These are phyloP conservation scores for Labeo rohita DNA, from an alignment of 2,113 vertebrate species.

Conservation along the genomic window DNA sequence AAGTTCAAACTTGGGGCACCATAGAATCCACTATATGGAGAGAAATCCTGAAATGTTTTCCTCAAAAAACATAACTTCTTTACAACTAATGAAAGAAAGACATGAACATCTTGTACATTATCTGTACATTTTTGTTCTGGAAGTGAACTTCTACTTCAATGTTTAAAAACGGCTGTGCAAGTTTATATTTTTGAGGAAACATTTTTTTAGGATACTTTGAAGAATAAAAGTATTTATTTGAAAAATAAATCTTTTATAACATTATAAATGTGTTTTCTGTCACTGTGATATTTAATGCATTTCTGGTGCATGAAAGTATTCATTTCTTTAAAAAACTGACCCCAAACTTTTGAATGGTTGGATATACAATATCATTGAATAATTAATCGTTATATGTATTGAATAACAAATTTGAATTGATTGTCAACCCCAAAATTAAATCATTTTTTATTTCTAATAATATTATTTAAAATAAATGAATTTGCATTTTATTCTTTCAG, in stretches of 20 bases:
- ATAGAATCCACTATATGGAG: too few species aligned
- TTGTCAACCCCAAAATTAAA: not conserved
- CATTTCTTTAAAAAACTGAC: not conserved
- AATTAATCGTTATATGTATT: not conserved
- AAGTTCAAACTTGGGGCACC: too few species aligned
- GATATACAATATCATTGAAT: not conserved
- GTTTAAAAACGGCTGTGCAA: too few species aligned
- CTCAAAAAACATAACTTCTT: too few species aligned
- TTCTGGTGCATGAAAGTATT: not conserved
- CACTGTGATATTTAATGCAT: not conserved
- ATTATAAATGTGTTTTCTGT: not conserved
- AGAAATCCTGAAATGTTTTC: too few species aligned
- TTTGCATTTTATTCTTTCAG: conserved; percentile 69
- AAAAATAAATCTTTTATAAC: not conserved
- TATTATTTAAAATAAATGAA: not conserved
- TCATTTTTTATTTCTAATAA: not conserved
- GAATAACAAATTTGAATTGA: not conserved
- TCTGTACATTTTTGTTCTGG: too few species aligned
- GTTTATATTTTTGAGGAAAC: too few species aligned
- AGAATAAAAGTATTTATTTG: not conserved
- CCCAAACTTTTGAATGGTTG: not conserved
- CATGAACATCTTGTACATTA: too few species aligned
- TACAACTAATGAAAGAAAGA: too few species aligned
- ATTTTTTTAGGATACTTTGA: not conserved
- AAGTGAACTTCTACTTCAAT: too few species aligned